These are phyloP conservation scores for Paraplagusia blochii DNA, from an alignment of 2,113 vertebrate species.

Conservation along the genomic window DNA sequence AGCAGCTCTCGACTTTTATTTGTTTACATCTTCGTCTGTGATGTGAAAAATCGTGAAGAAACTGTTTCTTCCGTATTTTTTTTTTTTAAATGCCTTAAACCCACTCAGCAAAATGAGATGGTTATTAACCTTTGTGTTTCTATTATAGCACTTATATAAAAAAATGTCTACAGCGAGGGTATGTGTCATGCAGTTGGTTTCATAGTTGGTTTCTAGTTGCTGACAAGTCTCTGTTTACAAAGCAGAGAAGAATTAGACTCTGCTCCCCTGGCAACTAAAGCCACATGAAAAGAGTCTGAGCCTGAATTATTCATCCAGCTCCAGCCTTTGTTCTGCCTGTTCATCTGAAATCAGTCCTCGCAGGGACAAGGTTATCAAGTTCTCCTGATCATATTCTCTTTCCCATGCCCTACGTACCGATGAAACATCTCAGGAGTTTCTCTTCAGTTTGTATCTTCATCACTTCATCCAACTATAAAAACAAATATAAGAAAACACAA, in stretches of 20 bases:
- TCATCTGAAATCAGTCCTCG: constrained; percentile 41
- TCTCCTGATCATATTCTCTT: constrained; percentile 43
- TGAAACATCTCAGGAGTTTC: no score
- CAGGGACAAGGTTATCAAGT: constrained; percentile 23
- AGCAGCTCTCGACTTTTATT: no score
- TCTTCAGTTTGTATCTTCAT: no score
- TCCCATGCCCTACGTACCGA: no score
- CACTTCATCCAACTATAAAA: no score
- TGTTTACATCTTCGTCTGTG: no score
- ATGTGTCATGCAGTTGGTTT: background rate
- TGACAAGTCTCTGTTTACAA: constrained; percentile 31
- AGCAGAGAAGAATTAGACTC: constrained; percentile 28
- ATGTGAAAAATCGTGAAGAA: no score
- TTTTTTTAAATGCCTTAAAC: no score
- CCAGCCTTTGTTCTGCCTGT: constrained; percentile 20
- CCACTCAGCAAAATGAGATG: no score
- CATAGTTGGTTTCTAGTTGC: constrained; percentile 2
- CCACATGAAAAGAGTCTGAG: constrained; percentile 44
- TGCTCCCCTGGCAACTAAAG: constrained; percentile 47
- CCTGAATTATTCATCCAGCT: constrained; percentile 62
- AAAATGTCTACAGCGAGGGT: background rate
- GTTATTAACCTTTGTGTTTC: background rate
- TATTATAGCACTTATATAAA: background rate
- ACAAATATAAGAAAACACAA: no score
- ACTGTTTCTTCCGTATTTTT: no score